Base-by-base conservation (phyloP, 2,888 invertebrate genomes). In the Phalera bucephala region DNA sequence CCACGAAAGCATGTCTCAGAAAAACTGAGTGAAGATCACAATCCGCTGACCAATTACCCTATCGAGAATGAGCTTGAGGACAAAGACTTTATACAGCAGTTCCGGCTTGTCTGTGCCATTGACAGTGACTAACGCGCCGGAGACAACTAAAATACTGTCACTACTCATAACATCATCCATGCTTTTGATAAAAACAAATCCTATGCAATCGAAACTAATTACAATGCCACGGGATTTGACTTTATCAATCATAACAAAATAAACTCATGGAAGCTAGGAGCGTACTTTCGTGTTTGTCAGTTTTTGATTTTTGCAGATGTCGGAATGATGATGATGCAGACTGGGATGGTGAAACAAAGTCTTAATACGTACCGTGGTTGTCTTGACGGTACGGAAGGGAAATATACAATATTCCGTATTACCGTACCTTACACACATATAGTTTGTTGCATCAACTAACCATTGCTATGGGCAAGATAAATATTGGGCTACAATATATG, bases 241-340 rank as follows among this genome's bases (percentile, higher is more conserved):
- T 60, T 71, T 72, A 64, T 57, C 68, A 69, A 63, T 43, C 50
- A 60, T 59, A 29, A 61, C 63, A 62, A 72, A 68, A 64, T 54
- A 53, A 63, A 49, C 52, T 51, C 57, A 64, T 58, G 47, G 59
- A 63, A 61, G 64, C 54, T 66, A 69, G 72, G 71, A 73, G 73
- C 75, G 78, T 75, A 69, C 25, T 69, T 80, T 72, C 83, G 77
- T 81, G 70, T 81, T 79, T 86, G 87, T 89, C 88, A 89, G 88
- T 79, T 85, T 91, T 90, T 91, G 90, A 91, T 93, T 93, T 94
- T 95, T 94, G 79, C 96, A 96, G 96, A 96, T 96, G 96, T 96
- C 91, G 96, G 96, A 92, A 96, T 96, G 96, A 96, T 96, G 93
- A 95, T 96, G 96, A 96, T 96, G 96, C 96, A 96, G 94, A 93